Conservation (phyloP, 2,888 invertebrate species). For the Drosophila tripunctata region DNA sequence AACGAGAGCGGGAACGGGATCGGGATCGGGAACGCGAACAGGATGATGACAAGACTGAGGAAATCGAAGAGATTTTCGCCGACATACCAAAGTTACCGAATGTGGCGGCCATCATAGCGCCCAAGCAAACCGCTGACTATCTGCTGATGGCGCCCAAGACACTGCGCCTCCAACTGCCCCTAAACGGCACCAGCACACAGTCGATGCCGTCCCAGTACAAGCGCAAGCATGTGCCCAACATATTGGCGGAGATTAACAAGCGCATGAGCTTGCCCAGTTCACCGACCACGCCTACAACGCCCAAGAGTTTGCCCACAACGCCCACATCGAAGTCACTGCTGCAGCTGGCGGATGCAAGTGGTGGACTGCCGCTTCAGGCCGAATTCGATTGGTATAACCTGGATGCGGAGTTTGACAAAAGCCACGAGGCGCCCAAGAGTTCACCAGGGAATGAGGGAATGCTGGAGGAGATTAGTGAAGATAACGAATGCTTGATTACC, state of each 20-base stretch:
- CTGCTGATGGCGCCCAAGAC: conserved; percentile 51
- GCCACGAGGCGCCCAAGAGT: conserved; percentile 53
- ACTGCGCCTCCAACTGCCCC: conserved; percentile 58
- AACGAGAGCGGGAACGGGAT: conserved; percentile 1
- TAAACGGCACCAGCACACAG: conserved; percentile 16
- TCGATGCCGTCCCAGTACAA: conserved; percentile 72
- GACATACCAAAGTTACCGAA: conserved; percentile 91
- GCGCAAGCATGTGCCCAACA: conserved; percentile 82
- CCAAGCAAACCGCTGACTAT: conserved; percentile 84
- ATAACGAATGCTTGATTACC: conserved; percentile 65
- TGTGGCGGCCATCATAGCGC: conserved; percentile 90
- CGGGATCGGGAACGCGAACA: no score
- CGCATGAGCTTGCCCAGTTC: conserved; percentile 78
- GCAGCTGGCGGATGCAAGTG: conserved; percentile 48
- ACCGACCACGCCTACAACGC: conserved; percentile 68
- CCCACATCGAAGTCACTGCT: conserved; percentile 52
- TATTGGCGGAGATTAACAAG: conserved; percentile 83
- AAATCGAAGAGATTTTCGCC: conserved; percentile 83
- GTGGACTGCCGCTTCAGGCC: conserved; percentile 81
- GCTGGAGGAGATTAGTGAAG: conserved; percentile 77
- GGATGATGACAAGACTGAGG: conserved; percentile 82
- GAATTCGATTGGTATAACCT: conserved; percentile 85
- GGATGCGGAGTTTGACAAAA: conserved; percentile 82
- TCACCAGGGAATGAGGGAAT: conserved; percentile 50
- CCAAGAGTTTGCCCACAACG: conserved; percentile 48